These are phyloP conservation scores for Teleopsis dalmanni DNA, from an alignment of 1,140 invertebrate species.

Conservation along the genomic window DNA sequence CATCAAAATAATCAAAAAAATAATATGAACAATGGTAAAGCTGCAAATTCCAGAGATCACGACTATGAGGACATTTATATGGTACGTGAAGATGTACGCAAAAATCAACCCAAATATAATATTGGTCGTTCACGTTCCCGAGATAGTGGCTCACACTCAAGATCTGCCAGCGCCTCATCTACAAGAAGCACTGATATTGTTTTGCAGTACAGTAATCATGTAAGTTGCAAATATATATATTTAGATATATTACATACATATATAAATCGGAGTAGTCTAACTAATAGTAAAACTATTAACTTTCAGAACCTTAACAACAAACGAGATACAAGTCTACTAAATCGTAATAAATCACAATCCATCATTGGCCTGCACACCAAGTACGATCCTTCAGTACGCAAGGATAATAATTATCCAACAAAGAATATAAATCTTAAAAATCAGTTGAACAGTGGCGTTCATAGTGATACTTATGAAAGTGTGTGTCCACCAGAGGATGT, in stretches of 20 bases:
- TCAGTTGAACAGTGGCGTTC: conserved; percentile 27
- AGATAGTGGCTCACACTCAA: conserved; percentile 62
- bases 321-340: conserved; percentile 24
- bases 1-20: conserved; percentile 9
- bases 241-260: background rate
- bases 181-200: conserved; percentile 44
- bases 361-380: conserved; percentile 37
- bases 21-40: conserved; percentile 13
- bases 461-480: conserved; percentile 43
- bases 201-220: conserved; percentile 40
- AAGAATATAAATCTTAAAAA: conserved; percentile 32
- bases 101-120: conserved; percentile 32
- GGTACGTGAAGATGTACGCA: conserved; percentile 52
- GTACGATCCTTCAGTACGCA: conserved; percentile 24
- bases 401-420: conserved; percentile 29
- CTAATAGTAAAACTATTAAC: background rate
- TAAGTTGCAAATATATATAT: conserved; percentile 16
- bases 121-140: conserved; percentile 47
- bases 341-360: conserved; percentile 40
- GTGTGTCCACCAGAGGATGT: conserved; percentile 43
- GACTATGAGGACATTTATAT: conserved; percentile 70
- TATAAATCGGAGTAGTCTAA: too few species aligned
- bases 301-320: conserved; percentile 37
- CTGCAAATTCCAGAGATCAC: conserved; percentile 45
- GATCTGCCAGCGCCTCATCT: conserved; percentile 53